Evolutionary conservation across 2,888 invertebrate genomes (phyloP), one percentile per base, ranked within the genome.

Genomic region (Glomeris marginata): DNA sequence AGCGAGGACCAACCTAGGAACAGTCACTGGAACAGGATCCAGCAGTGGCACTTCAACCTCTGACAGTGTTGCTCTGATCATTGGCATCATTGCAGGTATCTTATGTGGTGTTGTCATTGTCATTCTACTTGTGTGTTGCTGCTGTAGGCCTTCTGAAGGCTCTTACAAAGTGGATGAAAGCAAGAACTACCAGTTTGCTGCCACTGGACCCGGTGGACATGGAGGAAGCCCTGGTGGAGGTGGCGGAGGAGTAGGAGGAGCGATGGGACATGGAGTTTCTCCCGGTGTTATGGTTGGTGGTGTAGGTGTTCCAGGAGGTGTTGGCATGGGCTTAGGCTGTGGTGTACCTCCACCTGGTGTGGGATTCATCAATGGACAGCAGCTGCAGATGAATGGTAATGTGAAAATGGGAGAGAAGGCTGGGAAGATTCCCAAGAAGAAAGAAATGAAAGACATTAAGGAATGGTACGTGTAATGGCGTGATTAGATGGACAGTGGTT

Each of bases 121-220:
- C 56, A 84, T 92, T 49, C 63, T 68, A 22, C 77, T 95, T 53
- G 85, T 94, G 60, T 76, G 92, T 60, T 87, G 88, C 71, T 84
- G 88, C 67, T 78, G 83, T 63, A 75, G 78, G 64, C 78, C 86
- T 54, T 80, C 85, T 47, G 88, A 90, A 65, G 81, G 83, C n/a
- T 82, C 83, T 49, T 94, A 91, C 67, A 94, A 92, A 68, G 84
- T 91, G 53, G 91, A 92, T 62, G 86, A 90, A 59, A 81, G 80
- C 63, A 78, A 81, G 63, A 79, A 77, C 62, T 78, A 77, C 51
- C 57, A 59, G 47, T 57, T 58, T 47, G 55, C 53, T 16, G 56
- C 52, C 50, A 55, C 44, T 45, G 47, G 41, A 50, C 48, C 56
- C 47, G 41, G 53, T 47, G 45, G 57, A 67, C 49, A 58, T 51